phyloP scores from a whole-genome alignment of 2,888 invertebrate species.

The Cheilosia scutellata region DNA sequence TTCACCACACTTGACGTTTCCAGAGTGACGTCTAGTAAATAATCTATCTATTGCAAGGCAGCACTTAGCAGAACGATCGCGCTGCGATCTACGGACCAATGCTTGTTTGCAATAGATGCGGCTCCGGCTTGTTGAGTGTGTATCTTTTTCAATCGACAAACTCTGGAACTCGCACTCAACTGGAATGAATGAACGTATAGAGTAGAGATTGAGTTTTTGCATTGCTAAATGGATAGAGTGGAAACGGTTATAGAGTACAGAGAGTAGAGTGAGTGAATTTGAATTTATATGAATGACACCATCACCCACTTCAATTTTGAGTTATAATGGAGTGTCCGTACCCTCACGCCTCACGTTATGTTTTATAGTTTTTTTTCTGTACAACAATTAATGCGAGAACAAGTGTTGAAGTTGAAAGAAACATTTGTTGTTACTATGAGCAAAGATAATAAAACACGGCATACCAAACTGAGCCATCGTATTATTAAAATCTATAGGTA shows the following conservation, averaged over 20 bases:
- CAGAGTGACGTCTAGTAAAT: slow-evolving; percentile 20
- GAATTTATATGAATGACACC: not conserved
- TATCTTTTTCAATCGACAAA: slow-evolving; percentile 9
- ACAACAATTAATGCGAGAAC: too few species aligned
- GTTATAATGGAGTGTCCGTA: slow-evolving; percentile 8
- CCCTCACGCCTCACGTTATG: not conserved
- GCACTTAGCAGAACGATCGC: slow-evolving; percentile 10
- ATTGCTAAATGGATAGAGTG: slow-evolving; percentile 22
- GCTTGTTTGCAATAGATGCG: slow-evolving; percentile 27
- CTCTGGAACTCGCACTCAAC: slow-evolving; percentile 49
- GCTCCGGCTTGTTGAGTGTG: slow-evolving; percentile 7
- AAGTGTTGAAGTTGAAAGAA: too few species aligned
- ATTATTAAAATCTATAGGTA: too few species aligned
- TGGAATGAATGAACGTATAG: slow-evolving; percentile 50
- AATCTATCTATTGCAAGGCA: slow-evolving; percentile 17
- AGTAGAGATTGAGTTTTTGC: slow-evolving; percentile 34
- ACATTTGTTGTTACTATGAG: too few species aligned
- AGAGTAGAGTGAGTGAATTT: slow-evolving; percentile 34
- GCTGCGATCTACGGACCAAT: slow-evolving; percentile 2
- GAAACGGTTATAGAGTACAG: not conserved
- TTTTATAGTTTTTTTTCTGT: not conserved
- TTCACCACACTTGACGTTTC: slow-evolving; percentile 45
- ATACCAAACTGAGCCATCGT: too few species aligned
- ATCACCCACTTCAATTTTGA: slow-evolving; percentile 4
- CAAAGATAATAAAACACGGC: too few species aligned